These are phyloP conservation scores for Alca torda DNA, from an alignment of 2,797 vertebrate species.

Conservation along the genomic window DNA sequence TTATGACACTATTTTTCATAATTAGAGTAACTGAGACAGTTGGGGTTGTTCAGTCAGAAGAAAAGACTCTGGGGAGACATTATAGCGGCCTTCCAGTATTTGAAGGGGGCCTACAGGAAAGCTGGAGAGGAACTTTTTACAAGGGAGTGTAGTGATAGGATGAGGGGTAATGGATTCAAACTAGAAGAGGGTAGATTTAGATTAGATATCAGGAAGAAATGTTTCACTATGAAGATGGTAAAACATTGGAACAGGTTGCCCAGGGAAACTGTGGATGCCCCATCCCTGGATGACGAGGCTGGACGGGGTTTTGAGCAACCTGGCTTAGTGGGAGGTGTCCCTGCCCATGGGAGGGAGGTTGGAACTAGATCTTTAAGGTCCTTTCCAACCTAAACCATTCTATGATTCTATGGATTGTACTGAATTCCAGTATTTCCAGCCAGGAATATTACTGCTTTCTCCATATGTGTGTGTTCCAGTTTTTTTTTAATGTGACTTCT, in stretches of 20 bases:
- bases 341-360: neutral
- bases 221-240: neutral
- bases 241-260: neutral
- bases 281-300: neutral
- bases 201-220: neutral
- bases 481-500: neutral
- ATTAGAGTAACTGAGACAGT: neutral
- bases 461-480: neutral
- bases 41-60: neutral
- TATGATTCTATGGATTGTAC: neutral
- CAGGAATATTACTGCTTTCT: neutral
- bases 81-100: neutral
- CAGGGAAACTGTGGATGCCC: neutral
- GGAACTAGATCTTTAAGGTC: neutral
- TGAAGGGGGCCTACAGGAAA: neutral
- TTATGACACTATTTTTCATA: neutral
- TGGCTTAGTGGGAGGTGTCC: neutral
- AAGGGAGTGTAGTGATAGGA: neutral
- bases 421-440: neutral
- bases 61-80: neutral
- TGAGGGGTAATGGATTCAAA: neutral
- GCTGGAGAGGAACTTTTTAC: neutral
- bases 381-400: neutral
- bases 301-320: neutral
- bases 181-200: neutral